Base-by-base conservation (phyloP, 1,140 invertebrate species). In the Bombus balteatus region DNA sequence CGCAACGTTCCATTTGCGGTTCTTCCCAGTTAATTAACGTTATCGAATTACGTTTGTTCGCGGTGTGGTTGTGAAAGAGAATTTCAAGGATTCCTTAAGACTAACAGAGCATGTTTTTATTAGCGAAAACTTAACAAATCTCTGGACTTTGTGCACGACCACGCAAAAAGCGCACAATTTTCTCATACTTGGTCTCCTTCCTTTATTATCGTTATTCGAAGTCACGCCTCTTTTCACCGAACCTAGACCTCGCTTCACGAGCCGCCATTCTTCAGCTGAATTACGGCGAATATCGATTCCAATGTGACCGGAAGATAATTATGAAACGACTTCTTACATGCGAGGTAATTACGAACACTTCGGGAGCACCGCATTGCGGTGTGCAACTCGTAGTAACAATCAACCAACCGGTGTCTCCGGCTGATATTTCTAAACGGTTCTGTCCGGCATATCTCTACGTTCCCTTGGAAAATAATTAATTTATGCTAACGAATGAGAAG, bases 401-500 rank as follows among this genome's bases (percentile, higher is more conserved):
- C 71, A 68, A 86, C 75, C 37, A 71, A 75, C 70, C 37, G 12
- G 32, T 34, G 66, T 18, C 70, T 81, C 82, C 73, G 80, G 68
- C 83, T 68, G 81, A 85, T 76, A 82, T 72, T 86, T 73, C 78
- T 25, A 66, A 70, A 71, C 83, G 37, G 80, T 53, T 53, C 18
- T 53, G 47, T 53, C 47, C 47, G 47, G 47, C 47, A 22, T 53
- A 53, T 53, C 72, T 74, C 90, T 89, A 76, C 83, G 91, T 90
- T 78, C 86, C 78, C 74, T 90, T 89, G 91, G 91, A 92, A 94
- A 94, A 95, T 95, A 94, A 95, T 95, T 95, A 94, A 95, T 95
- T 94, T 95, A 95, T 95, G 94, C 93, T 95, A 95, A 95, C 94
- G 94, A 95, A 95, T 92, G 94, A 95, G 93, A 94, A 94, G 94